phyloP scores from a whole-genome alignment of 2,797 vertebrate species.

The Adelosebastes latens region DNA sequence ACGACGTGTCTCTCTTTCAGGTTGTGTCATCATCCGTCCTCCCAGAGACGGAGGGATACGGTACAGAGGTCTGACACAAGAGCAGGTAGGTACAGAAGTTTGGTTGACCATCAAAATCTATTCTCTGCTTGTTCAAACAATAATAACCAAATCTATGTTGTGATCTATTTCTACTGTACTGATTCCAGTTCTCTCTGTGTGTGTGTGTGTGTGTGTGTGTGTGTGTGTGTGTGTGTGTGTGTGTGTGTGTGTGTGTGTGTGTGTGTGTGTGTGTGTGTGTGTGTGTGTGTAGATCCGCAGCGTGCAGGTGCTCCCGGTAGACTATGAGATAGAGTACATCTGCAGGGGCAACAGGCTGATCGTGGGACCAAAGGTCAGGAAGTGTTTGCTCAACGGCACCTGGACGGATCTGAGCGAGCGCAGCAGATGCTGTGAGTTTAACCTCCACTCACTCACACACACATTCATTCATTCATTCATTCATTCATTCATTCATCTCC shows the following conservation, averaged over 20 bases:
- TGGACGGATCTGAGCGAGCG: constrained; percentile 88
- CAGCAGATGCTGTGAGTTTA: constrained; percentile 90
- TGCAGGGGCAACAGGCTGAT: constrained; percentile 91
- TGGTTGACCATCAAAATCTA: background rate
- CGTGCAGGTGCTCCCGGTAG: constrained; percentile 90
- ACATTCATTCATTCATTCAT: background rate
- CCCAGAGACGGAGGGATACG: constrained; percentile 91
- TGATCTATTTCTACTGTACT: background rate
- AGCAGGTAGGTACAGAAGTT: constrained; percentile 70
- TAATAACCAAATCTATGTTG: background rate
- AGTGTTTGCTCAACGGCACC: constrained; percentile 90
- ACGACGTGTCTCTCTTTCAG: constrained; percentile 65
- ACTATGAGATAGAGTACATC: constrained; percentile 97
- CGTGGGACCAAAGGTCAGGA: constrained; percentile 93
- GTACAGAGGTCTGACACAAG: constrained; percentile 89
- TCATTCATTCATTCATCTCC: background rate
- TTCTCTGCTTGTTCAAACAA: background rate
- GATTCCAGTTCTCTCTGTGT: background rate
- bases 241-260: too few species aligned
- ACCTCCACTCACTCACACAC: background rate
- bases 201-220: background rate
- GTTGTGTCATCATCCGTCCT: constrained; percentile 89
- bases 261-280: background rate
- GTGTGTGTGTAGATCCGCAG: constrained; percentile 84
- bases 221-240: background rate